Evolutionary conservation across 2,797 vertebrate species (phyloP).

Genomic region (Lophotriccus pileatus): DNA sequence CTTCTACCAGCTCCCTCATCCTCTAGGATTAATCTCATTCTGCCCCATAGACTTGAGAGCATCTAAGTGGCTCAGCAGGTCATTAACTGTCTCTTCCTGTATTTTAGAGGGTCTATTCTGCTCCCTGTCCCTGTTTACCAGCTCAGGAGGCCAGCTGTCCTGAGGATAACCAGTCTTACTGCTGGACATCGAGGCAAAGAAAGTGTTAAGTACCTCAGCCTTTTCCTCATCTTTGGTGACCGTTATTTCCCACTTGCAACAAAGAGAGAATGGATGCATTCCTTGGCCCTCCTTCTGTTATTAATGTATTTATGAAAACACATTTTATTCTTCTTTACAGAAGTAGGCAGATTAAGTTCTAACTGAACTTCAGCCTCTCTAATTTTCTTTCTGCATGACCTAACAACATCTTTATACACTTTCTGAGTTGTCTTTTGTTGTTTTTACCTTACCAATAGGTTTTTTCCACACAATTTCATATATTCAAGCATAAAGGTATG

Average conservation of each 20-base stretch:
- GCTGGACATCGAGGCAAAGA: not conserved
- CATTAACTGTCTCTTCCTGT: not conserved
- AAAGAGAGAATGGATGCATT: not conserved
- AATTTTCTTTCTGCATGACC: not conserved
- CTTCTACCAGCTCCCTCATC: not conserved
- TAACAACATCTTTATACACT: not conserved
- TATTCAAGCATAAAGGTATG: not conserved
- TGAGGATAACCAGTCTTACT: not conserved
- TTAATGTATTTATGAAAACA: not conserved
- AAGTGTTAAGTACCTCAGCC: not conserved
- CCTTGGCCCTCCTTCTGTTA: not conserved
- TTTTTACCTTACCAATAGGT: not conserved
- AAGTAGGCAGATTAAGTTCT: not conserved
- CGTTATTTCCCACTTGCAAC: not conserved
- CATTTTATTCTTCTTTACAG: not conserved
- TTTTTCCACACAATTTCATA: not conserved
- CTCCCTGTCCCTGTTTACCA: not conserved
- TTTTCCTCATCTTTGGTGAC: not conserved
- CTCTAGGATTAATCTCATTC: not conserved
- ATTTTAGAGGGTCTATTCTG: not conserved
- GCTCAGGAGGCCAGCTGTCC: not conserved
- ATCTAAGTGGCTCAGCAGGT: not conserved
- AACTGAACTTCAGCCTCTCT: not conserved
- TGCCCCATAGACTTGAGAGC: not conserved
- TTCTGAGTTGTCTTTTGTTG: not conserved